Evolutionary conservation across 37 sponge, comb jelly and placozoan genomes (phyloP).

Genomic region (Geodia barretti): DNA sequence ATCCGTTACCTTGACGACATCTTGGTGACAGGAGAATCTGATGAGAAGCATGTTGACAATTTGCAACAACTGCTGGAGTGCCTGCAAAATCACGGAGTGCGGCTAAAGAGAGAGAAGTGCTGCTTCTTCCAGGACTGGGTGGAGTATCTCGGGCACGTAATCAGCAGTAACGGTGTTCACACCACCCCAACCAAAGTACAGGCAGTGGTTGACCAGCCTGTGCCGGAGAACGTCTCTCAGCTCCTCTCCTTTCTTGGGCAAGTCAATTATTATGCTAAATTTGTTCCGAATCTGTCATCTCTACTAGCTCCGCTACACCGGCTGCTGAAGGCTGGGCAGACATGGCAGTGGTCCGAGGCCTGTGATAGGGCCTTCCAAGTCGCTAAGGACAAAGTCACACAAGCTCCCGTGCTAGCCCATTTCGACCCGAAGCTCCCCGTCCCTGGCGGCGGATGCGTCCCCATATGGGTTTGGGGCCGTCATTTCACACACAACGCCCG

Average conservation of each 20-base stretch:
- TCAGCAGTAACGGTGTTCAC: conserved; percentile 16
- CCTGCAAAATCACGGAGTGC: background rate
- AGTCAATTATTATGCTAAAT: conserved; percentile 40
- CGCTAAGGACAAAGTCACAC: background rate
- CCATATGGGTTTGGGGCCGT: conserved; percentile 41
- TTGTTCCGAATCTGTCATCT: conserved; percentile 22
- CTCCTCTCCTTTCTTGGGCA: conserved; percentile 26
- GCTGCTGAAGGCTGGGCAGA: background rate
- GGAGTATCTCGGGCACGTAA: conserved; percentile 34
- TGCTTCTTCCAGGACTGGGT: conserved; percentile 10
- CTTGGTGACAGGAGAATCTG: conserved; percentile 10
- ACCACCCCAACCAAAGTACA: conserved; percentile 14
- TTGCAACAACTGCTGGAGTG: conserved; percentile 21
- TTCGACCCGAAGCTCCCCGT: conserved; percentile 15
- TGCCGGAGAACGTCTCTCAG: conserved; percentile 15
- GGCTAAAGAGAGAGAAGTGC: conserved; percentile 29
- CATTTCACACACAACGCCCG: conserved; percentile 23
- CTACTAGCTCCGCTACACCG: conserved; percentile 19
- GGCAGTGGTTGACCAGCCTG: conserved; percentile 15
- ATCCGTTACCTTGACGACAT: conserved; percentile 33
- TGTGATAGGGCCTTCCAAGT: conserved; percentile 13
- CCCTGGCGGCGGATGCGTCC: conserved; percentile 39
- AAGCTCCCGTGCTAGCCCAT: conserved; percentile 36
- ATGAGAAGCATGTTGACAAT: conserved; percentile 14
- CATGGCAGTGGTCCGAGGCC: conserved; percentile 30